Conservation (phyloP, 2,888 invertebrate genomes). For the Eupithecia insigniata region DNA sequence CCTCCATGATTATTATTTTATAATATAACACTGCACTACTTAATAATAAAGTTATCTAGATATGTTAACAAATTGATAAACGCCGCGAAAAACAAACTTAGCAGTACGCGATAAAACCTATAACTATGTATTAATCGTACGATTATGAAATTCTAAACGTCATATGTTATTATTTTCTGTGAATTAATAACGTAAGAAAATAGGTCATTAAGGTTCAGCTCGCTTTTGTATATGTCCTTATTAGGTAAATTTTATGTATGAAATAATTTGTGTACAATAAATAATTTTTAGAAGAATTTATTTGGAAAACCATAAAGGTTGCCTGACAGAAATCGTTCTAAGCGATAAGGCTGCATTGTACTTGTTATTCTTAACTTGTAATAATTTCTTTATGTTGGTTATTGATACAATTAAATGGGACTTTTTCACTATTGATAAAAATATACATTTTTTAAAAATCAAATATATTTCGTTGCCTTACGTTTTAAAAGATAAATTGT, state of each 20-base stretch:
- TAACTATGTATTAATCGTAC: background rate
- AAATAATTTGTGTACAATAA: too few species aligned
- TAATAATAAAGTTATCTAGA: background rate
- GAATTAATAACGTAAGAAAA: background rate
- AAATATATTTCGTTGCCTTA: too few species aligned
- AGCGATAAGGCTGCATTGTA: background rate
- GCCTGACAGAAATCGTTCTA: background rate
- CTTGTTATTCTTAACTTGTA: too few species aligned
- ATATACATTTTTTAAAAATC: too few species aligned
- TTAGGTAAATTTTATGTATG: too few species aligned
- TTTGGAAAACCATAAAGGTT: background rate
- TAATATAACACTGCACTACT: background rate
- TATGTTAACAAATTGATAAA: constrained; percentile 4
- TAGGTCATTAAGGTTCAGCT: too few species aligned
- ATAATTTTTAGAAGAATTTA: too few species aligned
- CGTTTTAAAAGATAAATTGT: too few species aligned
- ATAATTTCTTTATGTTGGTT: too few species aligned
- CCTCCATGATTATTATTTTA: background rate
- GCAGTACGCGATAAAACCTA: background rate
- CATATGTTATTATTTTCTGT: background rate
- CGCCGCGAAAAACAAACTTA: background rate
- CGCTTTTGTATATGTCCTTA: too few species aligned
- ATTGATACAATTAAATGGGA: too few species aligned
- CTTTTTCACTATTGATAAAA: too few species aligned
- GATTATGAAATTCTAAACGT: background rate